Evolutionary conservation across 2,797 vertebrate genomes (phyloP).

Genomic region (Champsocephalus gunnari): DNA sequence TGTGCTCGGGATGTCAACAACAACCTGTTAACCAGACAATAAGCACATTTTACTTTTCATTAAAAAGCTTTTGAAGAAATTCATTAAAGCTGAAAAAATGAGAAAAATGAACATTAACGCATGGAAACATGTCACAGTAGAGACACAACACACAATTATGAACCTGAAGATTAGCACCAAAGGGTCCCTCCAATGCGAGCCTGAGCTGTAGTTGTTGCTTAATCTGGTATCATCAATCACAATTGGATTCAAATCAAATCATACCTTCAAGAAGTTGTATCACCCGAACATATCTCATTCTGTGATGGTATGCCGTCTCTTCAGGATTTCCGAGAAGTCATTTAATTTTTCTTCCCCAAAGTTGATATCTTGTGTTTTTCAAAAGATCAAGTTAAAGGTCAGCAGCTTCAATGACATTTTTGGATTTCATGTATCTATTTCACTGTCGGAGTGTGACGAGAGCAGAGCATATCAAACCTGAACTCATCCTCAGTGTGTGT

Average conservation of each 20-base stretch:
- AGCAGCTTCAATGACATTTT: constrained; percentile 25
- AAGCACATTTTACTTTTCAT: too few relatives aligned
- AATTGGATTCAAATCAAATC: not conserved
- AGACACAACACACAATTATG: too few relatives aligned
- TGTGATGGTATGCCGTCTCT: not conserved
- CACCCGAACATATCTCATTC: not conserved
- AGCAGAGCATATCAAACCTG: not conserved
- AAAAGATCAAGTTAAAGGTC: constrained; percentile 36
- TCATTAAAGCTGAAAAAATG: too few relatives aligned
- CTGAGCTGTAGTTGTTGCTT: too few relatives aligned
- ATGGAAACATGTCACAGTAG: too few relatives aligned
- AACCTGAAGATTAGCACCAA: too few relatives aligned
- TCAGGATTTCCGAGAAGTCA: not conserved
- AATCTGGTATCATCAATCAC: not conserved
- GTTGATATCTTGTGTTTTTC: not conserved
- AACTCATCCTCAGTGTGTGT: not conserved
- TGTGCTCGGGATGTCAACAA: too few relatives aligned
- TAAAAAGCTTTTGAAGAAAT: too few relatives aligned
- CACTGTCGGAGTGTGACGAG: not conserved
- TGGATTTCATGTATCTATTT: not conserved
- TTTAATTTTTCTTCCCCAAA: not conserved
- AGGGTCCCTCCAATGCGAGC: too few relatives aligned
- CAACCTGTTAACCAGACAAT: too few relatives aligned
- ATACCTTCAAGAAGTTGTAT: not conserved
- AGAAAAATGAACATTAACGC: too few relatives aligned